Base-by-base conservation (phyloP, 1,140 invertebrate species). In the Eriosoma lanigerum region DNA sequence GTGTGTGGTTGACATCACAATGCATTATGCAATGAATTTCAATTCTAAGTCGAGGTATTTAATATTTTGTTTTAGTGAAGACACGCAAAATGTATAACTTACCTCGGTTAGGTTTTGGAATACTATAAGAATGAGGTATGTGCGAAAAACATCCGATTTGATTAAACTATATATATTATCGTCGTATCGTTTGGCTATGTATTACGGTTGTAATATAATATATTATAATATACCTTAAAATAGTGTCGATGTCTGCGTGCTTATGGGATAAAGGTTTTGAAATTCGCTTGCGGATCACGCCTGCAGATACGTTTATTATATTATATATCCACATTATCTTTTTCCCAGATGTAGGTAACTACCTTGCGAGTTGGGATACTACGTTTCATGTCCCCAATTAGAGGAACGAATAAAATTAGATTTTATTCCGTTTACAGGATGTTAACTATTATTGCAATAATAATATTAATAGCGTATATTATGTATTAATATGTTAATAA, bases 351-450 rank as follows among this genome's bases (percentile, higher is more conserved):
- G 32, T 8, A 8, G 24, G n/a, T n/a, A n/a, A n/a, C n/a, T n/a
- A n/a, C n/a, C n/a, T n/a, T n/a, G n/a, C n/a, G n/a, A n/a, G n/a
- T n/a, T n/a, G n/a, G n/a, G n/a, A n/a, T n/a, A n/a, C n/a, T 58
- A 26, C 21, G 21, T 26, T 60, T 60, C 58, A 60, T 26, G 17
- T 19, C 58, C 24, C 58, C 58, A 60, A 60, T 60, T 60, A 60
- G 26, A 6, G 58, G 15, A 60, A 26, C 17, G 58, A 60, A 38
- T 60, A 26, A 60, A 17, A 60, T 60, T 26, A 60, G 13, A 60
- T 60, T 24, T 29, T 26, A 60, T 60, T 60, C 24, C 32, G 32
- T 60, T 26, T 15, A 13, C 24, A 29, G 58, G 26, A 17, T 4
- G 1, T 4, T n/a, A 10, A n/a, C 50, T 29, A 29, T 8, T 26